Evolutionary conservation across 1,140 invertebrate species (phyloP), one percentile per base, ranked within the genome.

Genomic region (Saxidomus purpurata): DNA sequence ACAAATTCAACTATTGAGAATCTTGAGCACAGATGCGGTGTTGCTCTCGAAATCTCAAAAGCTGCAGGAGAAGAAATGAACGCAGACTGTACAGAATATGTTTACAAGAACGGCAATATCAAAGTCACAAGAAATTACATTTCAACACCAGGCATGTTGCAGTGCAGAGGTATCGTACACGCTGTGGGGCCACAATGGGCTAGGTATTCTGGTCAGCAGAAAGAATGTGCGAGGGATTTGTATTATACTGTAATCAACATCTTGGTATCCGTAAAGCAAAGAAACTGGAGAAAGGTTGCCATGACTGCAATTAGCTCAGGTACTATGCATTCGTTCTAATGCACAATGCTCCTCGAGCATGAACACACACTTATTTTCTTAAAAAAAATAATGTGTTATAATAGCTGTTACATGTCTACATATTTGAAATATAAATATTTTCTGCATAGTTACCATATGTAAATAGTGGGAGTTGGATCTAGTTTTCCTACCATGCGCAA

Each of bases 1-100:
- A 90, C 91, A 25, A 93, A 91, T 89, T 89, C 90, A 36, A 90
- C 92, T 13, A 92, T 91, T 86, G 87, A 81, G 1, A 11, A 25
- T 1, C 40, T 93, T 8, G 22, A n/a, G 22, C 89, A 93, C 69
- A 74, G 77, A 63, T 91, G 82, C 22, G 92, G 92, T 47, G 90
- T 92, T 4, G 92, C 91, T 22, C 40, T 69, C 15, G 52, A 77
- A 13, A 93, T 93, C 28, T 69, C 89, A 17, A 89, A 86, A 22
- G 92, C 92, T 69, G 92, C 91, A 38, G 92, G 92, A 15, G 9
- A 1, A 0, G n/a, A 82, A 9, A 47, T 92, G 36, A 81, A 86
- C 38, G 61, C 52, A n/a, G 90, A 92, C 47, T 92, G 92, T 36
- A 79, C 76, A 55, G 40, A 31, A 11, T 85, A 76, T 77, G 71